Evolutionary conservation across 2,888 invertebrate species (phyloP).

Genomic region (Trilocha varians): DNA sequence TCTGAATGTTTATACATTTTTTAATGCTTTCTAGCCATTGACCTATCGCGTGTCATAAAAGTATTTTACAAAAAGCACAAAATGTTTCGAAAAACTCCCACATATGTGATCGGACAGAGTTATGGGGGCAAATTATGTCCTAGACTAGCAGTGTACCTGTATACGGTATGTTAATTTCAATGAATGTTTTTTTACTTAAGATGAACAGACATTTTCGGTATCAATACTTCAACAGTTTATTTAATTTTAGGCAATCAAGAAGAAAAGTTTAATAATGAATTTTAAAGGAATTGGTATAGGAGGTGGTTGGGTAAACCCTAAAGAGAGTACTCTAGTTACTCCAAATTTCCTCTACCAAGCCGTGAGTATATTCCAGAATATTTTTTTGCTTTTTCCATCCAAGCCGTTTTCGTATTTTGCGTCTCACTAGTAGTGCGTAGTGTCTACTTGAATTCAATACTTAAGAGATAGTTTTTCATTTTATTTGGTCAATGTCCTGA

Average conservation of each 20-base stretch:
- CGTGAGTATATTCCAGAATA: too few relatives aligned
- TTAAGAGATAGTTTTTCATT: too few relatives aligned
- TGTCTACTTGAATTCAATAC: too few relatives aligned
- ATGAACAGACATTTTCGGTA: background rate
- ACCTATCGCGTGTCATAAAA: slow-evolving; percentile 81
- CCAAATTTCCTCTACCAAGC: slow-evolving; percentile 45
- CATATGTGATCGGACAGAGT: slow-evolving; percentile 90
- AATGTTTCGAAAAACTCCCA: slow-evolving; percentile 79
- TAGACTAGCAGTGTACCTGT: slow-evolving; percentile 46
- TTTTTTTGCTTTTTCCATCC: too few relatives aligned
- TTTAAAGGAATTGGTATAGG: slow-evolving; percentile 61
- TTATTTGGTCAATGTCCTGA: too few relatives aligned
- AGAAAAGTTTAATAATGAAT: slow-evolving; percentile 51
- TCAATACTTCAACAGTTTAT: background rate
- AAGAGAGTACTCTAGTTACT: slow-evolving; percentile 44
- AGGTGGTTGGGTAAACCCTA: slow-evolving; percentile 60
- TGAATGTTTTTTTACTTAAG: background rate
- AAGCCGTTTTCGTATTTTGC: too few relatives aligned
- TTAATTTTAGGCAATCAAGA: slow-evolving; percentile 45
- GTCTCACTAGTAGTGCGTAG: too few relatives aligned
- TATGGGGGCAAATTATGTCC: slow-evolving; percentile 93
- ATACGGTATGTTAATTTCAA: slow-evolving; percentile 35
- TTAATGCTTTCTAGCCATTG: slow-evolving; percentile 66
- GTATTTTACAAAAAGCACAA: slow-evolving; percentile 79
- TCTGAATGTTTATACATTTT: too few relatives aligned